Conservation (phyloP, 2,888 invertebrate species). For the Drosophila picticornis region DNA sequence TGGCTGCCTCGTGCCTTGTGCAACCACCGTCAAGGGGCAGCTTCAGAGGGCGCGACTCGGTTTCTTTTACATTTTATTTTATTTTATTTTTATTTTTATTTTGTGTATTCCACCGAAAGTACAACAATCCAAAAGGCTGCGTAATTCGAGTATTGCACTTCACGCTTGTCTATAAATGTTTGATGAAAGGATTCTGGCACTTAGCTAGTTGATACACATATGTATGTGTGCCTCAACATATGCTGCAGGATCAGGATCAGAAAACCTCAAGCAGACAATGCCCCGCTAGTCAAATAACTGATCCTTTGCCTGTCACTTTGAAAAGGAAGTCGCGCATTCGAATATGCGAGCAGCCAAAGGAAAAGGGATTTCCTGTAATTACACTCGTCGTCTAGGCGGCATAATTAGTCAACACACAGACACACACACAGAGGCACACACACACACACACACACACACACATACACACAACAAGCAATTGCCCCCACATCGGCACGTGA, state of each 20-base stretch:
- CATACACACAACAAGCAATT: neutral
- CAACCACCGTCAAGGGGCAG: conserved; percentile 31
- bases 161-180: conserved; percentile 56
- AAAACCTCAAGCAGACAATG: conserved; percentile 18
- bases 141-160: conserved; percentile 72
- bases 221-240: conserved; percentile 35
- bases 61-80: conserved; percentile 1
- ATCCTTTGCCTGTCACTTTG: conserved; percentile 58
- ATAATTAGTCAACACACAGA: conserved; percentile 59
- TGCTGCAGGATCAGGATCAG: conserved; percentile 48
- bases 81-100: neutral
- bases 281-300: conserved; percentile 35
- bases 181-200: conserved; percentile 67
- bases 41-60: conserved; percentile 20
- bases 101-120: conserved; percentile 25
- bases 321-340: conserved; percentile 55
- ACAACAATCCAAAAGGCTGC: conserved; percentile 35
- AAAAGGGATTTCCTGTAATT: conserved; percentile 79
- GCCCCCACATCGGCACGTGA: conserved; percentile 41
- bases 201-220: conserved; percentile 45
- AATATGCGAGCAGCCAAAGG: conserved; percentile 45
- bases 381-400: conserved; percentile 42
- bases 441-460: neutral
- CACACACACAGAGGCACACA: neutral
- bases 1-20: conserved; percentile 25